These are phyloP conservation scores for Turdus rufiventris DNA, from an alignment of 2,113 vertebrate genomes.

Conservation along the genomic window DNA sequence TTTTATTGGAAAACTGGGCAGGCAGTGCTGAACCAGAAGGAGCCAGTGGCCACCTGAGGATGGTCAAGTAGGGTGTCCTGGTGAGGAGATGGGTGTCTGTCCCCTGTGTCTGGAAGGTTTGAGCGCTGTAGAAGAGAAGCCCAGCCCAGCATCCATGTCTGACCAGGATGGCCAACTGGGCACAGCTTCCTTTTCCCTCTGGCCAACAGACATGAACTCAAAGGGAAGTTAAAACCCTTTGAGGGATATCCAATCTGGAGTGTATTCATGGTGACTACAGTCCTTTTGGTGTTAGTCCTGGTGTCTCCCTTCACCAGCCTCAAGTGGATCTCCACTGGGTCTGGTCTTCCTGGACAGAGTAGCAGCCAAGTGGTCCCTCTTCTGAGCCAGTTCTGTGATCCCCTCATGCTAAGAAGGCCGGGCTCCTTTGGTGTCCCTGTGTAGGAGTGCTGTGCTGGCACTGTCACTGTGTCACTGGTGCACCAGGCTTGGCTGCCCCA, in stretches of 20 bases:
- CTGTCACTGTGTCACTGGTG: not conserved
- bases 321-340: accelerated
- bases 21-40: not conserved
- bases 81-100: not conserved
- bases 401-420: accelerated
- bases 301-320: not conserved
- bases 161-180: not conserved
- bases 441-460: not conserved
- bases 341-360: not conserved
- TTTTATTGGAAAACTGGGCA: not conserved
- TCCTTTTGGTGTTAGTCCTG: not conserved
- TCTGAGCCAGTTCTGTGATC: not conserved
- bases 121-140: not conserved
- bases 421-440: not conserved
- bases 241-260: not conserved
- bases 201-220: not conserved
- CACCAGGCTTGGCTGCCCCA: accelerated
- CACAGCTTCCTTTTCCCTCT: not conserved
- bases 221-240: not conserved
- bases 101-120: not conserved
- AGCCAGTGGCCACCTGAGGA: not conserved
- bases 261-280: not conserved
- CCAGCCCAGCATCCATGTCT: not conserved
- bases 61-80: not conserved
- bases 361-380: not conserved